These are phyloP conservation scores for Conus canariensis DNA, from an alignment of 2,888 invertebrate genomes.

Conservation along the genomic window DNA sequence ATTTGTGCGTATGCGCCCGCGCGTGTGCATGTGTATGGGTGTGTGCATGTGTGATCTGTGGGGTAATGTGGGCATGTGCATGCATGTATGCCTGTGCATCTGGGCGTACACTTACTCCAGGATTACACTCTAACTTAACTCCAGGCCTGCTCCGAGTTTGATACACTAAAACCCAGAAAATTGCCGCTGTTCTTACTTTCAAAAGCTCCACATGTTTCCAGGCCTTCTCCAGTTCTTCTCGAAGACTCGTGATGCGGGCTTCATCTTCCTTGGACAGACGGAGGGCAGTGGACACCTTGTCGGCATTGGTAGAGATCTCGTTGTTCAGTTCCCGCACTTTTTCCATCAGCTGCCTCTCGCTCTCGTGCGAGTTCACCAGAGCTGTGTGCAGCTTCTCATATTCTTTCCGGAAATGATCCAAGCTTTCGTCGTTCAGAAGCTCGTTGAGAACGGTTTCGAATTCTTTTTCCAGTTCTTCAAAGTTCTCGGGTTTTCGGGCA, in stretches of 20 bases:
- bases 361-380: constrained; percentile 81
- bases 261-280: constrained; percentile 81
- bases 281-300: constrained; percentile 80
- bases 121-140: too few species aligned
- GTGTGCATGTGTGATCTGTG: background rate
- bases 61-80: background rate
- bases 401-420: constrained; percentile 84
- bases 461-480: constrained; percentile 39
- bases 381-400: constrained; percentile 87
- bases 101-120: background rate
- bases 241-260: constrained; percentile 81
- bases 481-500: background rate
- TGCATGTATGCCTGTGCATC: background rate
- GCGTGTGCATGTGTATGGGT: too few species aligned
- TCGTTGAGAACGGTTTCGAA: constrained; percentile 75
- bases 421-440: constrained; percentile 83
- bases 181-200: background rate
- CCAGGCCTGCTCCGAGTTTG: too few species aligned
- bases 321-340: constrained; percentile 81
- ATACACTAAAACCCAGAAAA: too few species aligned
- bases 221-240: constrained; percentile 82
- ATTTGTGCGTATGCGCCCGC: background rate
- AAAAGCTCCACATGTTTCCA: constrained; percentile 83
- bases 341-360: constrained; percentile 81
- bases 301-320: constrained; percentile 79